Evolutionary conservation across 2,888 invertebrate genomes (phyloP), one percentile per base, ranked within the genome.

Genomic region (Panopea generosa): DNA sequence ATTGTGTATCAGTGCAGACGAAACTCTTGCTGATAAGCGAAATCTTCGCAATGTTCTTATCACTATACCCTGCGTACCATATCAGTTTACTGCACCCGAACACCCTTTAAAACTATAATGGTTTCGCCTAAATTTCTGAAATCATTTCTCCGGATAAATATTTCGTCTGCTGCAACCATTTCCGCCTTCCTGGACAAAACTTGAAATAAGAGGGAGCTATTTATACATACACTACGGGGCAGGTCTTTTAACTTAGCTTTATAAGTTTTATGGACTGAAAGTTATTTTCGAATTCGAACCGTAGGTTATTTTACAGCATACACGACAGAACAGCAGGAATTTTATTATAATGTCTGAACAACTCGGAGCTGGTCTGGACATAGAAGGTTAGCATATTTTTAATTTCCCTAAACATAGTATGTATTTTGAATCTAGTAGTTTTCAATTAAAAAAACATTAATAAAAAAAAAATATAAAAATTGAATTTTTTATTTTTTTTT

Each of bases 361-460:
- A 56, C 69, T 69, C 11, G 69, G 69, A 33, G 61, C 59, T 33
- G 69, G 69, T n/a, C 49, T 69, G 22, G 65, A 71, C 26, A 59
- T 71, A n/a, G 63, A 65, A 52, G 65, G 60, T 63, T 59, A 45
- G 60, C 9, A 20, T 2, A n/a, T 2, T 2, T 11, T 38, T n/a
- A n/a, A n/a, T n/a, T n/a, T n/a, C n/a, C n/a, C n/a, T n/a, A n/a
- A n/a, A n/a, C n/a, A n/a, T n/a, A n/a, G n/a, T n/a, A n/a, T n/a
- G n/a, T n/a, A n/a, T n/a, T n/a, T n/a, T n/a, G n/a, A n/a, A n/a
- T n/a, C n/a, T n/a, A n/a, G n/a, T n/a, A n/a, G n/a, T n/a, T n/a
- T n/a, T n/a, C n/a, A n/a, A n/a, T n/a, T n/a, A n/a, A n/a, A n/a
- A n/a, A n/a, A n/a, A n/a, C n/a, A n/a, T n/a, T n/a, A n/a, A n/a